phyloP scores from a whole-genome alignment of 1,140 invertebrate species.

The Eufriesea mexicana region DNA sequence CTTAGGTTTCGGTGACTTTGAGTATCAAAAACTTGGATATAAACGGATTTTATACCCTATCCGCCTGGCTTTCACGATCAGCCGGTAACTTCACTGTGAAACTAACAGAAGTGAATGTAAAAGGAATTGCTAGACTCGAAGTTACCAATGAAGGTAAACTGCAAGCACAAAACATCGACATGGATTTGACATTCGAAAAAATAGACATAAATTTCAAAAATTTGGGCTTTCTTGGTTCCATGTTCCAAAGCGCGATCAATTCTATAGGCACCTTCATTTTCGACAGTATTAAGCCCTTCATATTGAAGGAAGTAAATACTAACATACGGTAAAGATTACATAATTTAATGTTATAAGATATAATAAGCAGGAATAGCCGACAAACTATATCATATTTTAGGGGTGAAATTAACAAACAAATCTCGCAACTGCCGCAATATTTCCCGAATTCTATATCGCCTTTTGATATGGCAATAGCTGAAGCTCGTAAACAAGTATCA shows the following conservation, averaged over 20 bases:
- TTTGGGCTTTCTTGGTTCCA: slow-evolving; percentile 87
- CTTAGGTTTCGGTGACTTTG: slow-evolving; percentile 86
- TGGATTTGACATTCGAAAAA: slow-evolving; percentile 90
- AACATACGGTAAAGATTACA: slow-evolving; percentile 79
- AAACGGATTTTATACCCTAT: slow-evolving; percentile 89
- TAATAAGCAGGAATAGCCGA: not conserved
- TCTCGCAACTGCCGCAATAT: slow-evolving; percentile 85
- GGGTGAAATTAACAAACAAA: slow-evolving; percentile 83
- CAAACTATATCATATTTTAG: slow-evolving; percentile 61
- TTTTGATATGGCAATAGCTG: slow-evolving; percentile 90
- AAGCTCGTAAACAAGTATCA: slow-evolving; percentile 87
- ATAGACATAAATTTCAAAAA: slow-evolving; percentile 92
- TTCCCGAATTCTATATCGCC: slow-evolving; percentile 94
- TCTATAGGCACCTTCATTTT: slow-evolving; percentile 91
- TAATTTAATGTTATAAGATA: not conserved
- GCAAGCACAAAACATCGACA: slow-evolving; percentile 88
- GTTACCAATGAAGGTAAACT: slow-evolving; percentile 89
- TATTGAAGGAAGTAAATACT: slow-evolving; percentile 89
- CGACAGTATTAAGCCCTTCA: slow-evolving; percentile 92
- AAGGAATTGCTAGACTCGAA: slow-evolving; percentile 86
- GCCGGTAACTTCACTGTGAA: slow-evolving; percentile 90
- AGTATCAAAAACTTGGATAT: slow-evolving; percentile 87
- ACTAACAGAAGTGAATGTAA: slow-evolving; percentile 86
- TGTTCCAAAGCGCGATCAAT: slow-evolving; percentile 91
- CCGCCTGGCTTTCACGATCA: slow-evolving; percentile 86